Evolutionary conservation across 2,797 vertebrate genomes (phyloP), one percentile per base, ranked within the genome.

Genomic region (Nyctalus aviator): DNA sequence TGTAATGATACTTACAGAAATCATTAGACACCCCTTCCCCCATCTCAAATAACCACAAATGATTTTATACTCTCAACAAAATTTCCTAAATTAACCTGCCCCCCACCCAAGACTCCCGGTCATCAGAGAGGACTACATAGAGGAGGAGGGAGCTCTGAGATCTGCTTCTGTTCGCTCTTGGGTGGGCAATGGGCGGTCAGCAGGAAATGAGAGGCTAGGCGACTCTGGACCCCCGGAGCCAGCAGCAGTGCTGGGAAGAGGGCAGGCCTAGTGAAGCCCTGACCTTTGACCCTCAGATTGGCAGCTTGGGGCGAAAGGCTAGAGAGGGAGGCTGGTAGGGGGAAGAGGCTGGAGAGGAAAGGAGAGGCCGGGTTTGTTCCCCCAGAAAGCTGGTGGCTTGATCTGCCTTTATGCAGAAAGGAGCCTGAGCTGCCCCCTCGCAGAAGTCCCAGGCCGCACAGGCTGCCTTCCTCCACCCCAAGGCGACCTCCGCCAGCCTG

Each of bases 261-360:
- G 18, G 46, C 53, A 0, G 12, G 15, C n/a, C 79, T 30, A 50
- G 27, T 30, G 62, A 91, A 91, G 32, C 6, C 27, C 90, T 97
- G 84, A 95, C 82, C 91, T 96, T 90, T 94, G 84, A 92, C 89
- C 78, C 75, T 55, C 21, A 0, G 53, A 32, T 88, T 27, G 15
- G 44, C 21, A 44, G 41, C 53, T 77, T 37, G 32, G 9, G 37
- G 12, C 46, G 59, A 9, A 3, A 5, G n/a, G n/a, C 55, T 62
- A 17, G 87, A 87, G 8, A 57, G 1, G 2, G 32, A n/a, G 14
- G 50, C 18, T 2, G 35, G 50, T n/a, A 23, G 3, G 25, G 62
- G 46, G 76, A 76, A 82, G 50, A 77, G n/a, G 3, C 44, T 83
- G 53, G 68, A 41, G 37, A 55, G 64, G 35, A 23, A 75, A 48